Percentiles rank a stretch among this genome's conserved stretches.
These are phyloP conservation scores for Astropecten irregularis DNA, from an alignment of 53 echinoderm and acorn worm genomes.

Conservation along the genomic window DNA sequence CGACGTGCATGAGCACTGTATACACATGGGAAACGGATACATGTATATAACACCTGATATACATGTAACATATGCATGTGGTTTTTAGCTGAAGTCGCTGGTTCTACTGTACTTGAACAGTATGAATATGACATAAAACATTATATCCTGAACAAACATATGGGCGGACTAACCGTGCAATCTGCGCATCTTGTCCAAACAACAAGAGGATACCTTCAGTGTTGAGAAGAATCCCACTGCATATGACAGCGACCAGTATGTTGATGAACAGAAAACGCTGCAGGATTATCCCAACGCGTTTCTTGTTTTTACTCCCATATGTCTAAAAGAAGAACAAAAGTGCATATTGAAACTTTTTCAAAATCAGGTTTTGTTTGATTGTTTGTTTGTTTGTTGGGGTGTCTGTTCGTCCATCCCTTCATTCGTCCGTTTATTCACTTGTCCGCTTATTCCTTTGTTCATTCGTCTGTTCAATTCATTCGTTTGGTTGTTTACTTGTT, in stretches of 20 bases:
- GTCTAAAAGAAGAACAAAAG: slow-evolving; percentile 51
- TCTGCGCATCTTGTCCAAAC: slow-evolving; percentile 59
- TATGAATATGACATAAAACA: too few relatives aligned
- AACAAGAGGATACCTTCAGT: slow-evolving; percentile 68
- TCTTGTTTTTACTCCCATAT: slow-evolving; percentile 79
- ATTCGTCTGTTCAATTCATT: too few relatives aligned
- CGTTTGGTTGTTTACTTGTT: too few relatives aligned
- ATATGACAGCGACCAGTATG: slow-evolving; percentile 43
- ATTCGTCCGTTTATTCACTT: neutral
- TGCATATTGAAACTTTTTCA: neutral
- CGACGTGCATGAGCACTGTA: too few relatives aligned
- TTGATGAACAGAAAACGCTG: slow-evolving; percentile 74
- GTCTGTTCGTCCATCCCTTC: neutral
- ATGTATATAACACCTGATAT: too few relatives aligned
- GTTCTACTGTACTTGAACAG: too few relatives aligned
- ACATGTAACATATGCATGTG: too few relatives aligned
- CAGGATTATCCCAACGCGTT: slow-evolving; percentile 73
- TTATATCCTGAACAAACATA: too few relatives aligned
- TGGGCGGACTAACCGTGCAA: slow-evolving; percentile 52
- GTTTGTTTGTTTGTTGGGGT: neutral
- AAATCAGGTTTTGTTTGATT: neutral
- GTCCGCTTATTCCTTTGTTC: too few relatives aligned
- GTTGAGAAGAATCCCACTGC: slow-evolving; percentile 71
- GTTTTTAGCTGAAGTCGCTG: too few relatives aligned
- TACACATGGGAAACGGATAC: too few relatives aligned